Base-by-base conservation (phyloP, 2,888 invertebrate species). In the Epistrophe eligans region DNA sequence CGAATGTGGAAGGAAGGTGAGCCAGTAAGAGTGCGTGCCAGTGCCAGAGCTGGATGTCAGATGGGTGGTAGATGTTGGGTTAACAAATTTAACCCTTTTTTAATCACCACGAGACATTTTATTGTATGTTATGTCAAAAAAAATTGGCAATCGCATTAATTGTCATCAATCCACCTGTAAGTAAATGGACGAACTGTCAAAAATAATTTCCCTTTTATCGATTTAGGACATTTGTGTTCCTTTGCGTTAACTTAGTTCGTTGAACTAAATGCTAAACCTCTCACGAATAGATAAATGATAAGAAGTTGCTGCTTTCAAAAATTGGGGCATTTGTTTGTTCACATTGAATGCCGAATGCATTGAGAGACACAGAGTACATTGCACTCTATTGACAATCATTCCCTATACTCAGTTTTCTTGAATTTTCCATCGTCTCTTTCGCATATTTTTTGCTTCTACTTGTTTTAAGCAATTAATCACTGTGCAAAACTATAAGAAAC, bases 391-490 rank as follows among this genome's bases (percentile, higher is more conserved):
- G 85, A 77, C 77, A 82, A 73, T 64, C 64, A 67, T 77, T 35
- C 35, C 35, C 35, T 77, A 24, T 24, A 24, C 19, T 77, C 55
- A 32, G 19, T 77, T 58, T 24, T 60, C 43, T 70, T 43, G 6
- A 40, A 62, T 62, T 28, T 70, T 80, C 35, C 48, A 32, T 40
- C n/a, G 15, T 57, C 35, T 66, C 28, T 52, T 24, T 77, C 48
- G n/a, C 40, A 35, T 57, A n/a, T n/a, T 48, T 57, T 15, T 11
- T 19, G 74, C 38, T 80, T 80, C 77, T 77, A 70, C 71, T 81
- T 77, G 76, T 82, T 82, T 81, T 62, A 77, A 79, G 79, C 83
- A 72, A 87, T 87, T 79, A 74, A 83, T 83, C 79, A 55, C 77
- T 73, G 77, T 81, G 82, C 77, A 82, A 79, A 84, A 79, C 24